Percentiles rank a stretch among this genome's conserved stretches.
Conservation (phyloP, 1,140 invertebrate species). For the Drosophila malerkotliana region DNA sequence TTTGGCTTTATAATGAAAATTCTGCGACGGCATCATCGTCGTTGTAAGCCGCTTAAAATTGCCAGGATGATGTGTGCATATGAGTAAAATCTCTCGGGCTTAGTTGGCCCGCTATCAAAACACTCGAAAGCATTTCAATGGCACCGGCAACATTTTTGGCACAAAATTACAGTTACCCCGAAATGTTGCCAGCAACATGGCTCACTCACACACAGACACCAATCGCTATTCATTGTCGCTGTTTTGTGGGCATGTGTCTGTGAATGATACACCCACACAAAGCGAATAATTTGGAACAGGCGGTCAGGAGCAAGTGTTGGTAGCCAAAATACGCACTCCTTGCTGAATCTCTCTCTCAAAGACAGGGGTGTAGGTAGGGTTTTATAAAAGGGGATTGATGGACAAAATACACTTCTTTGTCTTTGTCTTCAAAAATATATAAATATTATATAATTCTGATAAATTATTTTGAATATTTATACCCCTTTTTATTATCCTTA, state of each 20-base stretch:
- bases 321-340: conserved; percentile 43
- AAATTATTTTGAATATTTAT: too few relatives aligned
- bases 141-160: conserved; percentile 29
- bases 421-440: too few relatives aligned
- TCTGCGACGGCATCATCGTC: conserved; percentile 42
- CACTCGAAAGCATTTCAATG: conserved; percentile 38
- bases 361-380: background rate
- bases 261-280: conserved; percentile 76
- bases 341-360: background rate
- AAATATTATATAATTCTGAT: too few relatives aligned
- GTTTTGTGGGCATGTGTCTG: conserved; percentile 28
- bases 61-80: conserved; percentile 45
- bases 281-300: conserved; percentile 66
- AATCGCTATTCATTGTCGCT: background rate
- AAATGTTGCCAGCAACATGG: conserved; percentile 65
- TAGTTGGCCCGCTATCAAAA: conserved; percentile 50
- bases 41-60: conserved; percentile 73
- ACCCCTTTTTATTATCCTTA: background rate
- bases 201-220: conserved; percentile 7
- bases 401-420: too few relatives aligned
- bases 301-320: conserved; percentile 51
- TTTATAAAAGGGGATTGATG: background rate
- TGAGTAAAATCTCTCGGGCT: conserved; percentile 39
- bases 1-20: conserved; percentile 77
- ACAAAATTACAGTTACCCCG: conserved; percentile 17